phyloP scores from a whole-genome alignment of 2,113 vertebrate species.

The Chauna torquata region DNA sequence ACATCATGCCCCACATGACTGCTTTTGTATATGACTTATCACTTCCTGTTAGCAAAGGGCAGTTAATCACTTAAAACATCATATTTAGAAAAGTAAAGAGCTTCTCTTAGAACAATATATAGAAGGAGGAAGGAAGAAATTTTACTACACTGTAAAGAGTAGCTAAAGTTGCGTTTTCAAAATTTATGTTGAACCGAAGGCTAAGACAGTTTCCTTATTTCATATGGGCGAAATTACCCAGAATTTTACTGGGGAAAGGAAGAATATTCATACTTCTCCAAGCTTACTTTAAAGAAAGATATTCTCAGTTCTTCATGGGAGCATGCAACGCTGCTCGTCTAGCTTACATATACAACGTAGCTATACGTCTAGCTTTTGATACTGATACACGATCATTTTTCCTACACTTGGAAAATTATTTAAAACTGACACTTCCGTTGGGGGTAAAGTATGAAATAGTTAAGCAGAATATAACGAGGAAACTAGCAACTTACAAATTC shows the following conservation, averaged over 20 bases:
- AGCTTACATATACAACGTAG: too few relatives aligned
- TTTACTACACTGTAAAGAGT: not conserved
- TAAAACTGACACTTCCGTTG: not conserved
- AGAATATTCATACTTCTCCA: not conserved
- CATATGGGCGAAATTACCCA: not conserved
- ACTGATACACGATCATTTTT: not conserved
- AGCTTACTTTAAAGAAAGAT: not conserved
- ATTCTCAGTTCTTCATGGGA: not conserved
- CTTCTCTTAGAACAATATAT: not conserved
- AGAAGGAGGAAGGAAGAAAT: slow-evolving; percentile 3
- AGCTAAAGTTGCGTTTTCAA: not conserved
- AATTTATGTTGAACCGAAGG: not conserved
- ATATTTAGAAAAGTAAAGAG: not conserved
- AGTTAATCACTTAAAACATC: not conserved
- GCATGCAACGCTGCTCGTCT: not conserved
- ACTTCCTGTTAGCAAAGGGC: not conserved
- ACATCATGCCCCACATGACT: not conserved
- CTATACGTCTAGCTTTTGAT: too few relatives aligned
- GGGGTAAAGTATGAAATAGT: not conserved
- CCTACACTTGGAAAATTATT: not conserved
- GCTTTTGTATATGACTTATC: not conserved
- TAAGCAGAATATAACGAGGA: not conserved
- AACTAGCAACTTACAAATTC: not conserved
- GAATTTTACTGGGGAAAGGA: not conserved
- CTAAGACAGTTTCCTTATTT: not conserved